These are phyloP conservation scores for Drosophila neotestacea DNA, from an alignment of 2,888 invertebrate species.

Conservation along the genomic window DNA sequence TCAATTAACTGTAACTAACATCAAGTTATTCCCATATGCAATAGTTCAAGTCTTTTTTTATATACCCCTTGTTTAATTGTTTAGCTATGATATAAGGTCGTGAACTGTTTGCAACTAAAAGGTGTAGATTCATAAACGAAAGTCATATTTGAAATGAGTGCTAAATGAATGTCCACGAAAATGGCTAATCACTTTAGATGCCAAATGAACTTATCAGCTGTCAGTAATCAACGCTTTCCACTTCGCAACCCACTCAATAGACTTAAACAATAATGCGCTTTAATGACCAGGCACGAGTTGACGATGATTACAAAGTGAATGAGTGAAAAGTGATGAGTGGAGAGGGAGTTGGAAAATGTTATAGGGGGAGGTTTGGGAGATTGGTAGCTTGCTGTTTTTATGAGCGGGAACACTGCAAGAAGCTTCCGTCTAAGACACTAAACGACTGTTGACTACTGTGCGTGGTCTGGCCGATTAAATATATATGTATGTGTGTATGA, in stretches of 20 bases:
- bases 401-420: constrained; percentile 54
- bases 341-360: constrained; percentile 1
- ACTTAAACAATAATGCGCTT: constrained; percentile 54
- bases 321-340: not conserved
- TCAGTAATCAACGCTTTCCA: constrained; percentile 53
- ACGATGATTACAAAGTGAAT: constrained; percentile 43
- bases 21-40: too few species aligned
- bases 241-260: constrained; percentile 7
- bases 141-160: constrained; percentile 22
- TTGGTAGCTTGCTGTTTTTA: constrained; percentile 73
- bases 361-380: constrained; percentile 4
- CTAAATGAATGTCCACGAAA: constrained; percentile 4
- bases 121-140: constrained; percentile 12
- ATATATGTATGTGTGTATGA: constrained; percentile 21
- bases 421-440: constrained; percentile 63
- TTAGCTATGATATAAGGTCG: too few species aligned
- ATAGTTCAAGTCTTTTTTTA: too few species aligned
- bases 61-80: too few species aligned
- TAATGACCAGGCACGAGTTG: constrained; percentile 51
- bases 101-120: not conserved
- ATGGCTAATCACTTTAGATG: constrained; percentile 42
- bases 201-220: constrained; percentile 61
- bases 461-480: constrained; percentile 65
- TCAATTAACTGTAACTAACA: too few species aligned
- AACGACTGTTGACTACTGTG: constrained; percentile 65